phyloP scores from a whole-genome alignment of 2,888 invertebrate genomes.

The Sepioteuthis lessoniana region DNA sequence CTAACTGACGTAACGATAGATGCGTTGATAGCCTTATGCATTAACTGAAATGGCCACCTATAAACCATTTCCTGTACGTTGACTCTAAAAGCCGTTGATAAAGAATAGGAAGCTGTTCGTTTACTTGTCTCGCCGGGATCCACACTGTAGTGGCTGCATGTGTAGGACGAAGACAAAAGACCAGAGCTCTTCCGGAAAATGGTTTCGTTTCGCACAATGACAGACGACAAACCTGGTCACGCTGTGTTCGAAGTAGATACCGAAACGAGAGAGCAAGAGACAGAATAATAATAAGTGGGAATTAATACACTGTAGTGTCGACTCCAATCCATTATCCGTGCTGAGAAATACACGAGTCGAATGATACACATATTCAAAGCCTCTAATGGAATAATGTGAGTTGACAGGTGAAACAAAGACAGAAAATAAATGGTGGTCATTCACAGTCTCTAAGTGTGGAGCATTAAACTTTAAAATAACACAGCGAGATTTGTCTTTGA shows the following conservation, averaged over 20 bases:
- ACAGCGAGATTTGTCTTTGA: no score
- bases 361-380: no score
- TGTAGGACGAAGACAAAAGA: neutral
- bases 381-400: no score
- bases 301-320: no score
- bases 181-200: neutral
- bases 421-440: no score
- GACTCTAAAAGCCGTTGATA: neutral
- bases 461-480: no score
- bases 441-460: no score
- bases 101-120: neutral
- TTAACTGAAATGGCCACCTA: neutral
- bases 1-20: neutral
- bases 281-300: neutral
- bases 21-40: neutral
- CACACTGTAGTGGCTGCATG: neutral
- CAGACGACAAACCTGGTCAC: neutral
- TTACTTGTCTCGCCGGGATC: neutral
- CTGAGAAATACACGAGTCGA: no score
- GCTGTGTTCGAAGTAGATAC: neutral
- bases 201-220: neutral
- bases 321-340: no score
- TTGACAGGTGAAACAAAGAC: no score
- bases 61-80: conserved; percentile 4
- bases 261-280: neutral